phyloP scores from a whole-genome alignment of 2,888 invertebrate genomes.

The Thelaira solivaga region DNA sequence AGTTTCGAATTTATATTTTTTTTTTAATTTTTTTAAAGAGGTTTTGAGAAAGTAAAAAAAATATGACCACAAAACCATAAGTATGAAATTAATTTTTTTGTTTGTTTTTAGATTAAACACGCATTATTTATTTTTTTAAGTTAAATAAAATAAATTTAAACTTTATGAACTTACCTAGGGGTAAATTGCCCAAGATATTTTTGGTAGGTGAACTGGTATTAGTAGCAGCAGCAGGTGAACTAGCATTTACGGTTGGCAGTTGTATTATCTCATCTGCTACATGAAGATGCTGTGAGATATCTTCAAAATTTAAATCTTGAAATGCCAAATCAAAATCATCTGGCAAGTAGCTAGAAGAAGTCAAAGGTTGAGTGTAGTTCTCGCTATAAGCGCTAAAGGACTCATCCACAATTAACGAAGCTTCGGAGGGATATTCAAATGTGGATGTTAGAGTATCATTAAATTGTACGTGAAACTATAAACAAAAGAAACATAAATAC shows the following conservation, averaged over 20 bases:
- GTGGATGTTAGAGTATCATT: conserved; percentile 91
- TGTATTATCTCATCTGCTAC: conserved; percentile 76
- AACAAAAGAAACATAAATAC: conserved; percentile 60
- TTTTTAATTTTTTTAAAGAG: not conserved
- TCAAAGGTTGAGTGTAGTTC: conserved; percentile 35
- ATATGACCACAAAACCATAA: conserved; percentile 16
- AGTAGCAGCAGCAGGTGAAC: conserved; percentile 30
- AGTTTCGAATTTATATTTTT: not conserved
- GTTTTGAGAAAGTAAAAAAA: not conserved
- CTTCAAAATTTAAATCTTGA: conserved; percentile 66
- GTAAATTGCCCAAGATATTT: conserved; percentile 76
- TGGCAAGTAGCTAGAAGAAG: conserved; percentile 2
- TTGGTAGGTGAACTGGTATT: conserved; percentile 66
- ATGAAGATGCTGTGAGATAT: conserved; percentile 70
- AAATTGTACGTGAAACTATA: conserved; percentile 92
- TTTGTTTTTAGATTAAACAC: not conserved
- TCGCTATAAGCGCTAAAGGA: conserved; percentile 66
- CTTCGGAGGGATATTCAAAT: conserved; percentile 96
- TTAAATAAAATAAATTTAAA: conserved; percentile 2
- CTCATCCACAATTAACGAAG: conserved; percentile 86
- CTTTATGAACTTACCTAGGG: conserved; percentile 73
- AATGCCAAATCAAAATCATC: conserved; percentile 60
- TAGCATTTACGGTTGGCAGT: conserved; percentile 69
- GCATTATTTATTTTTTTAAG: not conserved
- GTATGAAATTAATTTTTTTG: conserved; percentile 21